These are phyloP conservation scores for Percopsis transmontana DNA, from an alignment of 2,113 vertebrate genomes.

Conservation along the genomic window DNA sequence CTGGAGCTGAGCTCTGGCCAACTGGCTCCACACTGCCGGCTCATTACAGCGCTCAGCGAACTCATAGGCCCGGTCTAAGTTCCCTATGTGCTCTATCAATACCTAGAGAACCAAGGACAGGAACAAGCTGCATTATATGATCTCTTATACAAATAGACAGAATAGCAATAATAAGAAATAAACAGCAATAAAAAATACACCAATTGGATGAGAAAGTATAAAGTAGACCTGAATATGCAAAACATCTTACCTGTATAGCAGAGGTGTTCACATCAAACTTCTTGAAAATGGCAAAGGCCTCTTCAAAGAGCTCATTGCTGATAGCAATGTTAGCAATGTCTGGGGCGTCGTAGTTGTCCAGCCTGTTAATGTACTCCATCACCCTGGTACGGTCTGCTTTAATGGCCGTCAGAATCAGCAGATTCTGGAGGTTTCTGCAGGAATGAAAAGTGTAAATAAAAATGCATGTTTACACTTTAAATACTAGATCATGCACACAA, in stretches of 20 bases:
- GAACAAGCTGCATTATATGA: background rate
- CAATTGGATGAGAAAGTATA: too few relatives aligned
- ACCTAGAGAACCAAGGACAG: constrained; percentile 71
- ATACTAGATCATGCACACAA: background rate
- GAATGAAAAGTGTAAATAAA: background rate
- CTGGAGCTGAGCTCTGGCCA: constrained; percentile 87
- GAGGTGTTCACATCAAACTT: constrained; percentile 94
- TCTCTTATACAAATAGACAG: too few relatives aligned
- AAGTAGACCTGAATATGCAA: too few relatives aligned
- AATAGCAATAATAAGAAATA: too few relatives aligned
- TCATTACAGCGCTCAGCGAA: constrained; percentile 90
- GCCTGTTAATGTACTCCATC: constrained; percentile 91
- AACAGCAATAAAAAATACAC: too few relatives aligned
- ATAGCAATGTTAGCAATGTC: constrained; percentile 92
- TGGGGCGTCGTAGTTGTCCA: constrained; percentile 91
- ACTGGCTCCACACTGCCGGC: constrained; percentile 89
- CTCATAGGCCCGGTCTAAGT: constrained; percentile 88
- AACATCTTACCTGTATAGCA: constrained; percentile 83
- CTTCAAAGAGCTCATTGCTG: constrained; percentile 90
- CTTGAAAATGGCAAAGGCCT: constrained; percentile 90
- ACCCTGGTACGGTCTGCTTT: constrained; percentile 90
- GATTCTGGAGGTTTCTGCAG: constrained; percentile 90
- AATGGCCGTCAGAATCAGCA: constrained; percentile 91
- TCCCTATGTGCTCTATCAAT: constrained; percentile 88
- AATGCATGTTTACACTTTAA: background rate